Evolutionary conservation across 2,888 invertebrate species (phyloP), one percentile per base, ranked within the genome.

Genomic region (Nephrotoma appendiculata): DNA sequence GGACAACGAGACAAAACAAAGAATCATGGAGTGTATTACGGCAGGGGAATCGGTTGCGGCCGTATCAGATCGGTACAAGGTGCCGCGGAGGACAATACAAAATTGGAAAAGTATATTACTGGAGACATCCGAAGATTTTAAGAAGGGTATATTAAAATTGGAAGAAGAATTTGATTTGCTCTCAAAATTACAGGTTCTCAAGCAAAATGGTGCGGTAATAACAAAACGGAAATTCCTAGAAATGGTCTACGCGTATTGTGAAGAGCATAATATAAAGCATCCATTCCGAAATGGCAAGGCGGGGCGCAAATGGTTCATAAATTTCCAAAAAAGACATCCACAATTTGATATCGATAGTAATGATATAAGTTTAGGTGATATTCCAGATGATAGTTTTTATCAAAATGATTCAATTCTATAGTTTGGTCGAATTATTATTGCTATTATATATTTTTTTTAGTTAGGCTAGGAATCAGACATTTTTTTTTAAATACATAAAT

Each of bases 81-180:
- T 84, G 41, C 84, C 84, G 9, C 84, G 84, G 41, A 12, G 84
- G 84, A 84, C 84, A 0, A 84, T 84, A 84, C 84, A 84, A 84
- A 84, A 84, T 84, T 84, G 84, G 84, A 84, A 84, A 84, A 84
- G 84, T 84, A 71, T 71, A 71, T 84, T 84, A 15, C 42, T 42
- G 2, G 84, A 84, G 41, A 42, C 41, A 41, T 84, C 84, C 2
- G 43, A 84, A 84, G 43, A 41, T 42, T 84, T 41, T 84, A 71
- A 71, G 11, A 71, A 71, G 71, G 43, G 43, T 84, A 84, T 84
- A 15, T 84, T 84, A 84, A 84, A 43, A 42, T 41, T 43, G 41
- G 84, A 84, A n/a, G n/a, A 84, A 84, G 84, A 84, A 84, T 42
- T 41, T 84, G 84, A 84, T 42, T 43, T 84, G 43, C 41, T 84